phyloP scores from a whole-genome alignment of 2,797 vertebrate genomes.

The Poeciliopsis gracilis region DNA sequence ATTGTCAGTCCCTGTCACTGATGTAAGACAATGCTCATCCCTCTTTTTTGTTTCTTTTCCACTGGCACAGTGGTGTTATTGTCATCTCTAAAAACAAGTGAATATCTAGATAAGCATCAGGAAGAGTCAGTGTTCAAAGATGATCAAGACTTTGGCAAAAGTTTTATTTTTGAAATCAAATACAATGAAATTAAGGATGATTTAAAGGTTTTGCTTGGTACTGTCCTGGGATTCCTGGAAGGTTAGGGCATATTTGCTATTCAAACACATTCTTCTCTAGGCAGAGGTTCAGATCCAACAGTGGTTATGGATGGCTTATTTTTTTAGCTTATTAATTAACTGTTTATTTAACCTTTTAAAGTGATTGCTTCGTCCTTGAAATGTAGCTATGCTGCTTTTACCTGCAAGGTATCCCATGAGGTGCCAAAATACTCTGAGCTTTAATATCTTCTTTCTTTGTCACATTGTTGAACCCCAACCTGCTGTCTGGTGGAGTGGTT shows the following conservation, averaged over 20 bases:
- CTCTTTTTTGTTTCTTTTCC: neutral
- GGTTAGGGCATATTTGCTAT: neutral
- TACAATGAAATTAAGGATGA: neutral
- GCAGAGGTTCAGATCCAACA: neutral
- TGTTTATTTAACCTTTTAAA: slow-evolving; percentile 21
- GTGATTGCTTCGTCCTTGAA: slow-evolving; percentile 4
- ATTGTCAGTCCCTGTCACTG: slow-evolving; percentile 24
- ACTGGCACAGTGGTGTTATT: neutral
- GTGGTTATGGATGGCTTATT: neutral
- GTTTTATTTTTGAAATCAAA: neutral
- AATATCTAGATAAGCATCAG: neutral
- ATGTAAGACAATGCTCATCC: neutral
- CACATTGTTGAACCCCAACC: slow-evolving; percentile 16
- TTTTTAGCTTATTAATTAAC: slow-evolving; percentile 3
- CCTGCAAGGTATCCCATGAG: neutral
- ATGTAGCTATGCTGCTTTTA: slow-evolving; percentile 20
- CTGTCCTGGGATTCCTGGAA: neutral
- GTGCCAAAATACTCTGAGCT: slow-evolving; percentile 20
- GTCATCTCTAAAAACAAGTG: neutral
- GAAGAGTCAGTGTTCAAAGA: neutral
- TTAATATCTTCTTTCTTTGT: slow-evolving; percentile 24
- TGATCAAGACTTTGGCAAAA: neutral
- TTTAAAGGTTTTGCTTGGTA: neutral
- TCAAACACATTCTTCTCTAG: neutral
- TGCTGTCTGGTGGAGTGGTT: slow-evolving; percentile 12